Evolutionary conservation across 2,113 vertebrate genomes (phyloP).

Genomic region (Strix aluco): DNA sequence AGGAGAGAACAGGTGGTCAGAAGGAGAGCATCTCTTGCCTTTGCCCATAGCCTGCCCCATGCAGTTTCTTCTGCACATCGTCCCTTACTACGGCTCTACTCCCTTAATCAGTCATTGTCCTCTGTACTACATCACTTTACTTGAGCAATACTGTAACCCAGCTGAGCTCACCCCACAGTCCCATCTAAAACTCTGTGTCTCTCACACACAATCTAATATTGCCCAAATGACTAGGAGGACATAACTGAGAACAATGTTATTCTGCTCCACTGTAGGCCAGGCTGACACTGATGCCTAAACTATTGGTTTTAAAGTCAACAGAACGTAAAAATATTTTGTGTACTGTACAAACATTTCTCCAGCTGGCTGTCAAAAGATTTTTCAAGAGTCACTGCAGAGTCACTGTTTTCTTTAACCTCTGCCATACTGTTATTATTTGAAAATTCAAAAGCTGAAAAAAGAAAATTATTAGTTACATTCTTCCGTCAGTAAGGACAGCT

Average conservation of each 20-base stretch:
- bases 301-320: background rate
- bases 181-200: background rate
- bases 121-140: background rate
- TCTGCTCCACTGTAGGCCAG: background rate
- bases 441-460: background rate
- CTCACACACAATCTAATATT: background rate
- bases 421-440: background rate
- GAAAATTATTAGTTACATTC: background rate
- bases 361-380: background rate
- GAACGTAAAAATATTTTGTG: background rate
- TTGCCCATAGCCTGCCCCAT: background rate
- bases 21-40: background rate
- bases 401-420: background rate
- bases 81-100: background rate
- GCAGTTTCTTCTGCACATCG: background rate
- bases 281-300: background rate
- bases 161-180: background rate
- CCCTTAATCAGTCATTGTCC: background rate
- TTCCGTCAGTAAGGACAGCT: background rate
- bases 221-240: background rate
- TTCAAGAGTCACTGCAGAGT: background rate
- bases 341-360: background rate
- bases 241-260: background rate
- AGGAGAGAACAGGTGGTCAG: background rate
- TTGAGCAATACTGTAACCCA: background rate